A percentile compares a stretch with the other conserved stretches of the same genome.
Evolutionary conservation across 2,113 vertebrate species (phyloP).

Genomic region (Malurus alboscapulatus): DNA sequence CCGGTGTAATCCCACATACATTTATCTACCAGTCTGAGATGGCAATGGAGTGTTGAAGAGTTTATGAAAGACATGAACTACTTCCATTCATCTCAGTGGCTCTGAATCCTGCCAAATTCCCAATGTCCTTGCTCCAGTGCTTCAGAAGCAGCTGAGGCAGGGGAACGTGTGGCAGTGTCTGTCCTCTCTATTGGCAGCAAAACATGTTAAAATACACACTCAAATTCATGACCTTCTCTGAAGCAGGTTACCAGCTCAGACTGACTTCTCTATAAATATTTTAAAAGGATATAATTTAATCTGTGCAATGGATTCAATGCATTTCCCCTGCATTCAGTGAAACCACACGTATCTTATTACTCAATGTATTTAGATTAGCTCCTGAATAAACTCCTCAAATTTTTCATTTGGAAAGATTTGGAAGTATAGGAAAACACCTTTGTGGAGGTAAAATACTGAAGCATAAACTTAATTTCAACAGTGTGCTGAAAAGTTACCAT

Average conservation of each 20-base stretch:
- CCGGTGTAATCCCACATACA: not conserved
- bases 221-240: not conserved
- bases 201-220: not conserved
- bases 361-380: not conserved
- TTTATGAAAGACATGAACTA: not conserved
- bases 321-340: not conserved
- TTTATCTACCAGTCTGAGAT: not conserved
- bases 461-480: not conserved
- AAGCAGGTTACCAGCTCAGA: not conserved
- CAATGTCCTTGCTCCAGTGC: not conserved
- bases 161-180: not conserved
- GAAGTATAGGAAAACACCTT: not conserved
- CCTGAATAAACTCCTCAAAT: not conserved
- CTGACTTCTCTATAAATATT: not conserved
- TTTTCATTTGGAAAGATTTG: not conserved
- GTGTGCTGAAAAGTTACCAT: not conserved
- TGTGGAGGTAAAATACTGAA: not conserved
- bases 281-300: not conserved
- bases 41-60: not conserved
- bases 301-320: not conserved
- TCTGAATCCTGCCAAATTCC: not conserved
- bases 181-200: not conserved
- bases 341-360: not conserved
- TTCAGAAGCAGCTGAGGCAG: not conserved
- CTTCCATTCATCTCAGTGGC: not conserved